A percentile compares a stretch with the other conserved stretches of the same genome.
These are phyloP conservation scores for Tonatia bakeri DNA, from an alignment of 2,113 vertebrate genomes.

Conservation along the genomic window DNA sequence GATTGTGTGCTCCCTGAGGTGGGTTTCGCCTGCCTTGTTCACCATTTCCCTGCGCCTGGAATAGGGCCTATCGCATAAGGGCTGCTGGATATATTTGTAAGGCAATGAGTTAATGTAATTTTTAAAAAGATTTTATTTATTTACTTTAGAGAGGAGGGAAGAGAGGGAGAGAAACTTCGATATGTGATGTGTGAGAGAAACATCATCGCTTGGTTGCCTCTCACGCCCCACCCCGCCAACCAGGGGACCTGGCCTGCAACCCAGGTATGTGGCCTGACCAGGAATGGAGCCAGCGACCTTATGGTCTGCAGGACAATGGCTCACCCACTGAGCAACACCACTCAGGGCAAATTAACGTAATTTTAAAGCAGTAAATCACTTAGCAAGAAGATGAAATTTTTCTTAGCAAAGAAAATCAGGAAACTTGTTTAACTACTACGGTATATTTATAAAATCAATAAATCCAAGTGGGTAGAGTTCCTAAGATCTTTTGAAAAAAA, in stretches of 20 bases:
- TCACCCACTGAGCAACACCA: too few relatives aligned
- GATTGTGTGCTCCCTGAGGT: neutral
- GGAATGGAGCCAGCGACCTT: too few relatives aligned
- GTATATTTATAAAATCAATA: constrained; percentile 16
- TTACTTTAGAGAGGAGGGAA: too few relatives aligned
- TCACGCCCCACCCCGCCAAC: too few relatives aligned
- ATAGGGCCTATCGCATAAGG: neutral
- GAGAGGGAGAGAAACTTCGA: too few relatives aligned
- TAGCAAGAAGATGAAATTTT: neutral
- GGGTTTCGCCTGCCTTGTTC: neutral
- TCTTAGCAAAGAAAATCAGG: constrained; percentile 22
- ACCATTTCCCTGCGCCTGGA: neutral
- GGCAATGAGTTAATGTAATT: neutral
- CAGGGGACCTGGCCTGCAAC: too few relatives aligned
- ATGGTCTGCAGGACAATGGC: too few relatives aligned
- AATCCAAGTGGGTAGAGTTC: neutral
- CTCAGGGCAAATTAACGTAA: neutral
- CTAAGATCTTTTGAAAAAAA: neutral
- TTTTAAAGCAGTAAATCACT: constrained; percentile 6
- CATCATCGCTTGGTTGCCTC: too few relatives aligned
- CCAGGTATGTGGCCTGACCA: too few relatives aligned
- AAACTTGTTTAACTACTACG: neutral
- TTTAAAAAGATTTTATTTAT: too few relatives aligned
- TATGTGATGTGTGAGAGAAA: too few relatives aligned
- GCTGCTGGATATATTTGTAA: neutral